Conservation (phyloP, 2,888 invertebrate species). For the Cerastoderma edule region DNA sequence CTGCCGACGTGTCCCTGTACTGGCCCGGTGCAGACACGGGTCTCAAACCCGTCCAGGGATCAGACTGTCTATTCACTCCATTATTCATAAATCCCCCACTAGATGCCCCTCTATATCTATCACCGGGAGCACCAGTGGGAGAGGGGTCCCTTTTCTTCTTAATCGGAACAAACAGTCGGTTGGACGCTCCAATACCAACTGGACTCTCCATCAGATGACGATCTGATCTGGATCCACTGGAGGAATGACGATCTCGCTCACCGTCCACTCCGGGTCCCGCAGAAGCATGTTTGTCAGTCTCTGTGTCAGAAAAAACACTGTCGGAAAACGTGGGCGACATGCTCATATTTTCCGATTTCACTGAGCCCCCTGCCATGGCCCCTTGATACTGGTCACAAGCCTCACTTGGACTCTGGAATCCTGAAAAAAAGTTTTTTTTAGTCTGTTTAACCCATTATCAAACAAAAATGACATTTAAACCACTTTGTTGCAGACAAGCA, state of each 20-base stretch:
- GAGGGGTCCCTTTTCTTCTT: constrained; percentile 54
- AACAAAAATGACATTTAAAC: no score
- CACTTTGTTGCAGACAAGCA: no score
- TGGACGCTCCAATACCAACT: constrained; percentile 43
- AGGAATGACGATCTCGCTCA: constrained; percentile 14
- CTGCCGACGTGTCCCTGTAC: constrained; percentile 11
- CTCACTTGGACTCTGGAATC: constrained; percentile 65
- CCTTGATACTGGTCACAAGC: constrained; percentile 48
- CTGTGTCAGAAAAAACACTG: constrained; percentile 57
- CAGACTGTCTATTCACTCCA: constrained; percentile 34
- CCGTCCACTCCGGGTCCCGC: background rate
- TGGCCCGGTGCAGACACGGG: constrained; percentile 25
- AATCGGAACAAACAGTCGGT: constrained; percentile 62
- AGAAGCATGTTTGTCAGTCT: constrained; percentile 13
- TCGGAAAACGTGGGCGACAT: constrained; percentile 57
- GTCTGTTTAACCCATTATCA: no score
- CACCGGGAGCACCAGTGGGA: constrained; percentile 41
- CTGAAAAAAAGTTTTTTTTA: constrained; percentile 41
- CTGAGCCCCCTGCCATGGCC: constrained; percentile 43
- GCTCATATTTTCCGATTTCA: constrained; percentile 42
- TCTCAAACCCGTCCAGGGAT: constrained; percentile 26
- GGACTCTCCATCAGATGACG: constrained; percentile 21
- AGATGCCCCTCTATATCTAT: constrained; percentile 26
- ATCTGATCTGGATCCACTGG: constrained; percentile 17
- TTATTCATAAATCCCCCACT: constrained; percentile 19